phyloP scores from a whole-genome alignment of 2,113 vertebrate genomes.

The Ammodytes dubius region DNA sequence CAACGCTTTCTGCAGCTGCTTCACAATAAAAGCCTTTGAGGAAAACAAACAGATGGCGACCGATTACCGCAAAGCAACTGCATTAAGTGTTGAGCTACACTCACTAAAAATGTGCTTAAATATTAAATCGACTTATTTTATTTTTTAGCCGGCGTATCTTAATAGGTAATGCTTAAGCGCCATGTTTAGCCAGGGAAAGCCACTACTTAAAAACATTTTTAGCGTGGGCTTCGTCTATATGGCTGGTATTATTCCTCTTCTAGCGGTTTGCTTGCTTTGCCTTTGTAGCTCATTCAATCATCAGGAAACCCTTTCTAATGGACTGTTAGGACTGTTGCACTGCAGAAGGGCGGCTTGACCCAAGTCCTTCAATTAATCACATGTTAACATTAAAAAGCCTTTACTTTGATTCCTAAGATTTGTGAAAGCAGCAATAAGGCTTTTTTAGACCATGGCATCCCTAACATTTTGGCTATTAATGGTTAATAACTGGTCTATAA shows the following conservation, averaged over 20 bases:
- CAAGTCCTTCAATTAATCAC: background rate
- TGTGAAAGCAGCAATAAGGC: background rate
- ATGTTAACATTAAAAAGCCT: background rate
- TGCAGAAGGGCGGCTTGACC: background rate
- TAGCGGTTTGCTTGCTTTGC: background rate
- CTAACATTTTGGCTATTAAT: background rate
- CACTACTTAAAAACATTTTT: background rate
- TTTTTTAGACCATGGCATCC: background rate
- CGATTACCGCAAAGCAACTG: slow-evolving; percentile 42
- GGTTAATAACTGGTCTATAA: background rate
- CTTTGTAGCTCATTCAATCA: background rate
- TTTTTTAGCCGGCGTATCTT: background rate
- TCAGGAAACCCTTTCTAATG: background rate
- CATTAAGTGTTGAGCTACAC: slow-evolving; percentile 6
- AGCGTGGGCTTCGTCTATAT: background rate
- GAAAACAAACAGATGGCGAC: slow-evolving; percentile 61
- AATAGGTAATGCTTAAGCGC: background rate
- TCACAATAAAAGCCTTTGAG: slow-evolving; percentile 58
- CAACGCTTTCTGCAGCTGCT: slow-evolving; percentile 65
- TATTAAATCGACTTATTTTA: background rate
- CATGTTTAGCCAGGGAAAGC: background rate
- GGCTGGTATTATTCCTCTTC: background rate
- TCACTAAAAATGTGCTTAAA: background rate
- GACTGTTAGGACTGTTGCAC: background rate
- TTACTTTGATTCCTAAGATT: background rate